Evolutionary conservation across 2,888 invertebrate species (phyloP).

Genomic region (Parnassius orleans): DNA sequence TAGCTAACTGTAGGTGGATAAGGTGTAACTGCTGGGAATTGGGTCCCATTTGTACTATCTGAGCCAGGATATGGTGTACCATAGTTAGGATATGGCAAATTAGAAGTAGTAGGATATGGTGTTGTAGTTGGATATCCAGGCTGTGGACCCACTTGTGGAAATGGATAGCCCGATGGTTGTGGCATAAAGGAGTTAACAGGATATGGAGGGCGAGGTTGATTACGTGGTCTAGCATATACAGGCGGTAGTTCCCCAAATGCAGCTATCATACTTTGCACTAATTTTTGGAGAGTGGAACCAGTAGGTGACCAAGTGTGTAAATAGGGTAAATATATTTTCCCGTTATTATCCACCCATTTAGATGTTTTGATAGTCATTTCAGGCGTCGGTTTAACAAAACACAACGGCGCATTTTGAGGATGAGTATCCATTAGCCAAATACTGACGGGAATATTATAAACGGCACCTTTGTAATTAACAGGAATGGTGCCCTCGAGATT

Average conservation of each 20-base stretch:
- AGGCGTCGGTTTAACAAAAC: slow-evolving; percentile 95
- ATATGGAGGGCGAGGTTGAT: slow-evolving; percentile 81
- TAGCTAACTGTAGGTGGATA: slow-evolving; percentile 52
- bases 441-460: slow-evolving; percentile 97
- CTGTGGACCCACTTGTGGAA: slow-evolving; percentile 52
- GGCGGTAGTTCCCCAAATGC: slow-evolving; percentile 98
- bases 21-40: slow-evolving; percentile 44
- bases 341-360: slow-evolving; percentile 95
- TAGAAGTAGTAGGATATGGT: slow-evolving; percentile 67
- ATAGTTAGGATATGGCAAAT: slow-evolving; percentile 77
- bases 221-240: slow-evolving; percentile 89
- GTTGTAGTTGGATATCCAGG: slow-evolving; percentile 62
- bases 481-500: slow-evolving; percentile 96
- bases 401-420: slow-evolving; percentile 97
- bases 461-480: slow-evolving; percentile 91
- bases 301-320: slow-evolving; percentile 95
- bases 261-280: slow-evolving; percentile 94
- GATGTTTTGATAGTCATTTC: slow-evolving; percentile 98
- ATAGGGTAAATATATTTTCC: slow-evolving; percentile 97
- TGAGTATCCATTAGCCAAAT: slow-evolving; percentile 99
- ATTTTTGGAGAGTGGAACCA: slow-evolving; percentile 91
- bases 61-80: slow-evolving; percentile 64
- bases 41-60: slow-evolving; percentile 54
- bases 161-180: slow-evolving; percentile 70
- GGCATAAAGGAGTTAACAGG: slow-evolving; percentile 74